Base-by-base conservation (phyloP, 2,797 vertebrate species). In the Salarias fasciatus region DNA sequence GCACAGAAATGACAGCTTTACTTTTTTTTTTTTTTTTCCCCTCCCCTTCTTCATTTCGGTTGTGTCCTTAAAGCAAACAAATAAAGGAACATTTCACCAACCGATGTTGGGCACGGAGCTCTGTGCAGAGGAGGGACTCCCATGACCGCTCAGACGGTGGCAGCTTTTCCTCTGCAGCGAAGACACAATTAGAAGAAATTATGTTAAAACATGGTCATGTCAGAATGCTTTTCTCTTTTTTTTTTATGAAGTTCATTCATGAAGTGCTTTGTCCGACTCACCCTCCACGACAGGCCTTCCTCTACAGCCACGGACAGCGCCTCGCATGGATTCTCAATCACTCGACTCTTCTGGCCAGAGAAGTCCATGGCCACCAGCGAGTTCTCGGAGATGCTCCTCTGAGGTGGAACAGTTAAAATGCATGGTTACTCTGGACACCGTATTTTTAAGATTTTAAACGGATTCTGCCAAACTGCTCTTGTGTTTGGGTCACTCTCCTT, bases 321-420 rank as follows among this genome's bases (percentile, higher is more conserved):
- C 91, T 99, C 98, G 0, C 94, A 95, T 4, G 97, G 97, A 86
- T 99, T 99, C 86, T 99, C 96, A 40, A 99, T 98, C 82, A 99
- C 94, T 64, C 97, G 92, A 84, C 94, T 95, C 90, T 93, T 96
- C 79, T 96, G 94, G 64, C 98, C 97, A 47, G 98, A 98, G 85
- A 99, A 99, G 89, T 99, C 98, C 96, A 99, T 98, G 79, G 98
- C 97, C 85, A 99, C 97, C 61, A 99, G 91, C 24, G 96, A 98
- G 88, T 95, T 99, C 88, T 99, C 98, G 6, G 97, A 99, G 90
- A 96, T 94, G 86, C 97, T 99, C 78, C 96, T 97, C 98, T 99
- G 88, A 59, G 92, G 88, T 72, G 4, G 48, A 14, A 72, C 44
- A 77, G n/a, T 13, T 11, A 35, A 35, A 35, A 24, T 10, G 33